A percentile compares a stretch with the other conserved stretches of the same genome.
Evolutionary conservation across 2,888 invertebrate species (phyloP).

Genomic region (Bimastos eiseni): DNA sequence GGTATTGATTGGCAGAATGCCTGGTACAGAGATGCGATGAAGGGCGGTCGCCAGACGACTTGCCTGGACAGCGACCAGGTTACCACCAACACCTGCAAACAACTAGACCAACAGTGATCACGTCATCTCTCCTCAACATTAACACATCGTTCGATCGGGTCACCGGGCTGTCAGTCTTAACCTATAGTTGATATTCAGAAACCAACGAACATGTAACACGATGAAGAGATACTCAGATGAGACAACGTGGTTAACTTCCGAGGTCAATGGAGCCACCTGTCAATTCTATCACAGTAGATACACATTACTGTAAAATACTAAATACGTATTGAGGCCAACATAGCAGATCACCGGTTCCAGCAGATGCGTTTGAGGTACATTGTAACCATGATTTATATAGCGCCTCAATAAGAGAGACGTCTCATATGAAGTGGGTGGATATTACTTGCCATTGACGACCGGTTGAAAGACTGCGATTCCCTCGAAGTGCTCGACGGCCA

Average conservation of each 20-base stretch:
- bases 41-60: conserved; percentile 82
- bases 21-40: conserved; percentile 65
- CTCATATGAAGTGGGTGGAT: neutral
- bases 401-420: neutral
- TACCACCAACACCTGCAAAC: conserved; percentile 78
- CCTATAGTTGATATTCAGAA: neutral
- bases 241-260: too few species aligned
- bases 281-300: neutral
- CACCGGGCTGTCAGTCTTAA: neutral
- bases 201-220: neutral
- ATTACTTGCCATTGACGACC: conserved; percentile 76
- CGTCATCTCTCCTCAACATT: neutral
- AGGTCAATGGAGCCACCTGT: neutral
- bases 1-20: conserved; percentile 61
- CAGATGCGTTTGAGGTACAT: neutral
- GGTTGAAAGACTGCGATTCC: conserved; percentile 90
- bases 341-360: neutral
- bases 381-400: neutral
- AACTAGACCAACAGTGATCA: neutral
- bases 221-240: neutral
- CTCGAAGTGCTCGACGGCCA: conserved; percentile 66
- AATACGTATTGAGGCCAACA: neutral
- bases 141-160: neutral
- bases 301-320: neutral
- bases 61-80: conserved; percentile 88